Conservation (phyloP, 1,140 invertebrate genomes). For the Tetramorium alpestre region DNA sequence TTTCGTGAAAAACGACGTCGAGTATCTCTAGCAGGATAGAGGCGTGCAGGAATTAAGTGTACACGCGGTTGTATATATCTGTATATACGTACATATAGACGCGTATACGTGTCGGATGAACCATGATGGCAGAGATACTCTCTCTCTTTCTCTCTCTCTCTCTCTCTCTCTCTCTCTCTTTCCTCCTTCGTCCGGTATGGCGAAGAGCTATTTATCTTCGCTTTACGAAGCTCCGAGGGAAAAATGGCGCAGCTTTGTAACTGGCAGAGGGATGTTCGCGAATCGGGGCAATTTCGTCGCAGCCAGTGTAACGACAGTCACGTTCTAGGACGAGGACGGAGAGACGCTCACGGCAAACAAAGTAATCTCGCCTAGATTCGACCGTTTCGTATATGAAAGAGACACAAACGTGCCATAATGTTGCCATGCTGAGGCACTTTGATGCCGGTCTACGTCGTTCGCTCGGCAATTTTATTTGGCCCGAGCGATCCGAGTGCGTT, state of each 20-base stretch:
- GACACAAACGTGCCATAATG: constrained; percentile 57
- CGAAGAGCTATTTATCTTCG: constrained; percentile 77
- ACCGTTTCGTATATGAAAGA: constrained; percentile 57
- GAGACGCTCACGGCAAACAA: constrained; percentile 63
- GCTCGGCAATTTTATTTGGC: constrained; percentile 56
- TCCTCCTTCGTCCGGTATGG: constrained; percentile 61
- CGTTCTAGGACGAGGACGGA: constrained; percentile 48
- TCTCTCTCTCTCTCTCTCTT: background rate
- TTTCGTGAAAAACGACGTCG: constrained; percentile 66
- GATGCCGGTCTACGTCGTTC: constrained; percentile 49
- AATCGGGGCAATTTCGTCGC: constrained; percentile 77
- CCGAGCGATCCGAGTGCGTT: constrained; percentile 53
- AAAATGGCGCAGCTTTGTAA: constrained; percentile 78
- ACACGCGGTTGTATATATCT: background rate
- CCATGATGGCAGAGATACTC: constrained; percentile 51
- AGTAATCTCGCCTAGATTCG: constrained; percentile 67
- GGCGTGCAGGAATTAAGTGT: constrained; percentile 52
- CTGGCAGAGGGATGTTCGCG: constrained; percentile 74
- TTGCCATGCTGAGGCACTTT: constrained; percentile 22
- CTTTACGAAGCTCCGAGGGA: constrained; percentile 73
- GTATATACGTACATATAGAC: background rate
- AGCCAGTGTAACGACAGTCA: constrained; percentile 73
- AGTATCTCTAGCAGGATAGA: constrained; percentile 39
- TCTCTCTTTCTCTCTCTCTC: constrained; percentile 42
- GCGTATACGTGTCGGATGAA: constrained; percentile 56